These are phyloP conservation scores for Pseudomyrmex sp. DNA, from an alignment of 1,140 invertebrate genomes.

Conservation along the genomic window DNA sequence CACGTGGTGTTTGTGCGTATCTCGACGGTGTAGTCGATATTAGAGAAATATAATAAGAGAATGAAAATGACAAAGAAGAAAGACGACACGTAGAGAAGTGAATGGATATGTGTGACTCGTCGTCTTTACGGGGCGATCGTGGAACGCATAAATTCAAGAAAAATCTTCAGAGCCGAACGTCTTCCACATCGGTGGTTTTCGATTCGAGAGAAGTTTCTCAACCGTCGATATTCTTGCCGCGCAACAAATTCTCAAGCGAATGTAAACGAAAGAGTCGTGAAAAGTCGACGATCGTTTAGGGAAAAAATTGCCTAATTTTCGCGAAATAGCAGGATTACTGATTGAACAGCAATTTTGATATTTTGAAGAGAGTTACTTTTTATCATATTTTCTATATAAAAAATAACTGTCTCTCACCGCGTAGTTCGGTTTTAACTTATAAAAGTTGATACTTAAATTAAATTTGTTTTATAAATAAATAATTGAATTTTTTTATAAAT, in stretches of 20 bases:
- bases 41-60: conserved; percentile 31
- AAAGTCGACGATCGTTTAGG: conserved; percentile 19
- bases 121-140: conserved; percentile 12
- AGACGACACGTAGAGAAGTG: neutral
- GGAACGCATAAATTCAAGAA: conserved; percentile 56
- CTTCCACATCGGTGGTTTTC: conserved; percentile 23
- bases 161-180: neutral
- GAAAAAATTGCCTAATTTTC: neutral
- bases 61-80: conserved; percentile 12
- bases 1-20: too few relatives aligned
- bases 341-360: neutral
- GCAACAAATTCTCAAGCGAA: neutral
- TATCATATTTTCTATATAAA: neutral
- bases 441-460: neutral
- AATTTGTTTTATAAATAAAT: too few relatives aligned
- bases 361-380: conserved; percentile 21
- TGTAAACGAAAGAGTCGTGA: conserved; percentile 47
- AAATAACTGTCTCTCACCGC: too few relatives aligned
- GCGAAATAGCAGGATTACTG: neutral
- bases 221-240: neutral
- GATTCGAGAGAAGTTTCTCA: conserved; percentile 21
- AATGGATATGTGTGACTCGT: conserved; percentile 10
- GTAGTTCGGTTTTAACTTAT: neutral
- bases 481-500: too few relatives aligned
- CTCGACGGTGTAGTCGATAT: too few relatives aligned